A percentile compares a stretch with the other conserved stretches of the same genome.
Evolutionary conservation across 2,888 invertebrate species (phyloP).

Genomic region (Pristionchus exspectatus): DNA sequence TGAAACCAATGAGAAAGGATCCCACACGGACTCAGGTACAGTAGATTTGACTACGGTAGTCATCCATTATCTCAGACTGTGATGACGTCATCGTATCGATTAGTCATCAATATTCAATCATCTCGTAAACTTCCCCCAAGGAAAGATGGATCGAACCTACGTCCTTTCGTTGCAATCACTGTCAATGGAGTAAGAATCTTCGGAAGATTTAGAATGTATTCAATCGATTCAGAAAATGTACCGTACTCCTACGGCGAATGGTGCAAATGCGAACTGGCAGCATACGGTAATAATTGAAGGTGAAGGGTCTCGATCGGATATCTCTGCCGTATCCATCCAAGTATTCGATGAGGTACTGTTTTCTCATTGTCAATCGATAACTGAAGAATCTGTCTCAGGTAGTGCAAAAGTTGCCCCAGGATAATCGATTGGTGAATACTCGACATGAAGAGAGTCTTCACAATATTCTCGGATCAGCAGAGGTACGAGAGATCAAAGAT

Average conservation of each 20-base stretch:
- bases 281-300: slow-evolving; percentile 45
- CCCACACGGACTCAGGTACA: slow-evolving; percentile 40
- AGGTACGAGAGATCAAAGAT: slow-evolving; percentile 21
- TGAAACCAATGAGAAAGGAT: slow-evolving; percentile 74
- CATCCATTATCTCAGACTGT: slow-evolving; percentile 17
- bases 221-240: neutral
- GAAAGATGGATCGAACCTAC: slow-evolving; percentile 60
- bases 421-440: slow-evolving; percentile 42
- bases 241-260: slow-evolving; percentile 51
- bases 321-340: neutral
- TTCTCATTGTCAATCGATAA: neutral
- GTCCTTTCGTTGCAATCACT: slow-evolving; percentile 60
- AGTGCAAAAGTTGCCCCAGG: slow-evolving; percentile 30
- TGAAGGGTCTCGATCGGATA: slow-evolving; percentile 17
- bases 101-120: slow-evolving; percentile 75
- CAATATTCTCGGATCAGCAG: slow-evolving; percentile 34
- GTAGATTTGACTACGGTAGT: neutral
- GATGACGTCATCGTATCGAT: slow-evolving; percentile 50
- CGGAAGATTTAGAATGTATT: too few species aligned
- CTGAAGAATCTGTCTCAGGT: slow-evolving; percentile 1
- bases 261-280: slow-evolving; percentile 52
- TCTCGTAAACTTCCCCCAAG: slow-evolving; percentile 71
- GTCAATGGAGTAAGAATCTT: neutral
- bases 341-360: slow-evolving; percentile 52
- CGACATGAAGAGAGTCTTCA: slow-evolving; percentile 46